phyloP scores from a whole-genome alignment of 1,140 invertebrate genomes.

The Drosophila nebulosa region DNA sequence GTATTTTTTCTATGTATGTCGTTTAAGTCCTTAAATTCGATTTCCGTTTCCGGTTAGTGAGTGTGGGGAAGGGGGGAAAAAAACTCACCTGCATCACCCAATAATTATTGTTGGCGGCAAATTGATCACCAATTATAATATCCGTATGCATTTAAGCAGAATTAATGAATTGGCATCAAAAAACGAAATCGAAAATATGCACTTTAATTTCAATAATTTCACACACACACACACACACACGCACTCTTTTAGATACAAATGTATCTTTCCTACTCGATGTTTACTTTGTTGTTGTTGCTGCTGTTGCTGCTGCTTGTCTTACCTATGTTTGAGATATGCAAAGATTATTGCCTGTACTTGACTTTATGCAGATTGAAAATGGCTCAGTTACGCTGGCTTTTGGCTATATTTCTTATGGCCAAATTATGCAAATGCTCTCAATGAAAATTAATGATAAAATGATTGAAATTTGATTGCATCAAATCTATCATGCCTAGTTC shows the following conservation, averaged over 20 bases:
- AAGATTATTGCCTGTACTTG: slow-evolving; percentile 39
- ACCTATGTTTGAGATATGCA: slow-evolving; percentile 38
- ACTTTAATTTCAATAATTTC: background rate
- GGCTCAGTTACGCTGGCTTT: background rate
- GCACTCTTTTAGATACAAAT: slow-evolving; percentile 13
- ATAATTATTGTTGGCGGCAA: slow-evolving; percentile 79
- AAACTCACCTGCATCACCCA: slow-evolving; percentile 81
- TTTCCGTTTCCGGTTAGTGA: background rate
- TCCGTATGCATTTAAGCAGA: slow-evolving; percentile 81
- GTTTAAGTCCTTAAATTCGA: background rate
- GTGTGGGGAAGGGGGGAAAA: too few species aligned
- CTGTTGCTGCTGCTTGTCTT: slow-evolving; percentile 47
- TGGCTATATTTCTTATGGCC: background rate
- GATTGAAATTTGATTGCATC: background rate
- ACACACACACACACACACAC: background rate
- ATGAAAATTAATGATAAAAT: background rate
- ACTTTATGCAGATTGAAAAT: slow-evolving; percentile 36
- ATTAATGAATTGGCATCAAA: slow-evolving; percentile 60
- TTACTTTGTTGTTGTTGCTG: slow-evolving; percentile 33
- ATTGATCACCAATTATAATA: slow-evolving; percentile 81
- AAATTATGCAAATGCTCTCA: background rate
- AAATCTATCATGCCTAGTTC: background rate
- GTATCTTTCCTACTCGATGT: slow-evolving; percentile 54
- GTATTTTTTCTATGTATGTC: background rate
- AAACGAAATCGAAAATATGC: slow-evolving; percentile 13